phyloP scores from a whole-genome alignment of 2,797 vertebrate genomes.

The Anguilla pacifica region DNA sequence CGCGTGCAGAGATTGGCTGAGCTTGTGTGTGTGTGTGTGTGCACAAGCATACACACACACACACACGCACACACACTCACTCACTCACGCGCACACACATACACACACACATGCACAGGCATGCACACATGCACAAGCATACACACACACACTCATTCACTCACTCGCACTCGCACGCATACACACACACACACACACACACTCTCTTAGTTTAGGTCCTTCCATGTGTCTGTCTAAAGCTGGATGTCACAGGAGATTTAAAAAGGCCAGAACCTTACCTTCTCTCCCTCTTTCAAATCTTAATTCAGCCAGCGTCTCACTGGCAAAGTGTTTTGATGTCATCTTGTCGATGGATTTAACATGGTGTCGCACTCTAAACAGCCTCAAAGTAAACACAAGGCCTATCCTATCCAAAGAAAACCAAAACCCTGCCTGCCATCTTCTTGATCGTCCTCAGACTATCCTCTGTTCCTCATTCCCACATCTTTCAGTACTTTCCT shows the following conservation, averaged over 20 bases:
- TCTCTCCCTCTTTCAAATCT: neutral
- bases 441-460: neutral
- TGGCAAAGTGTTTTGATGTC: neutral
- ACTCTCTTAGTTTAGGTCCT: neutral
- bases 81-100: neutral
- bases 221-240: neutral
- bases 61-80: neutral
- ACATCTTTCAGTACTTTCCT: neutral
- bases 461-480: neutral
- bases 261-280: neutral
- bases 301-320: neutral
- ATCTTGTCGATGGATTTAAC: neutral
- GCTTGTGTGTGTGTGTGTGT: neutral
- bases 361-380: neutral
- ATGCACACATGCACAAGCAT: no score
- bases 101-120: neutral
- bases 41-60: neutral
- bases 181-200: constrained; percentile 7
- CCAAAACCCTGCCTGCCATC: neutral
- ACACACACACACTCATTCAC: no score
- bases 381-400: neutral
- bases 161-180: constrained; percentile 21
- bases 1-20: neutral
- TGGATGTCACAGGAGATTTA: neutral
- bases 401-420: neutral